phyloP scores from a whole-genome alignment of 2,113 vertebrate species.

The Tachuris rubrigastra region DNA sequence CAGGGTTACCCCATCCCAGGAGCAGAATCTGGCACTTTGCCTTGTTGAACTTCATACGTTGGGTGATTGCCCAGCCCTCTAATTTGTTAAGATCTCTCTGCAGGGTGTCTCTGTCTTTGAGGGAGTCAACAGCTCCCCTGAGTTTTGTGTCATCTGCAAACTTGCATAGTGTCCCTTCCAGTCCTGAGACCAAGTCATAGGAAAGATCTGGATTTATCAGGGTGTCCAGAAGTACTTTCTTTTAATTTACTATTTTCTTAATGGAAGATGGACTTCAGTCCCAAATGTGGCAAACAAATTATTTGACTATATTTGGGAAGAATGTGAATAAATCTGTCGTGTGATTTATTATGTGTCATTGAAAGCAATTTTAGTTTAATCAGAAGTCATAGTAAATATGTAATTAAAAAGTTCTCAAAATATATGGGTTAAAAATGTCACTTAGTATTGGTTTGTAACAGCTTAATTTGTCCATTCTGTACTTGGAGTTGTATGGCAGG shows the following conservation, averaged over 20 bases:
- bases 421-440: slow-evolving; percentile 23
- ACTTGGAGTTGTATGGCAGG: background rate
- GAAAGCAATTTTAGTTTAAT: slow-evolving; percentile 15
- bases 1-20: background rate
- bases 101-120: background rate
- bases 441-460: background rate
- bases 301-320: background rate
- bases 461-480: slow-evolving; percentile 17
- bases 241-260: background rate
- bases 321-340: background rate
- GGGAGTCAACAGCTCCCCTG: background rate
- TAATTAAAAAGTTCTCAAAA: slow-evolving; percentile 29
- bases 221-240: background rate
- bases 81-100: background rate
- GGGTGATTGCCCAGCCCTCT: too few relatives aligned
- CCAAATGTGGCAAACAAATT: background rate
- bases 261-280: background rate
- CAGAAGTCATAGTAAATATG: background rate
- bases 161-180: background rate
- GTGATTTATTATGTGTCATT: background rate
- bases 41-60: background rate
- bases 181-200: background rate
- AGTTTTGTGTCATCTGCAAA: background rate
- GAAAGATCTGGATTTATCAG: background rate
- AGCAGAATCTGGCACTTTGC: background rate